Evolutionary conservation across 2,888 invertebrate genomes (phyloP).

Genomic region (Phortica magna): DNA sequence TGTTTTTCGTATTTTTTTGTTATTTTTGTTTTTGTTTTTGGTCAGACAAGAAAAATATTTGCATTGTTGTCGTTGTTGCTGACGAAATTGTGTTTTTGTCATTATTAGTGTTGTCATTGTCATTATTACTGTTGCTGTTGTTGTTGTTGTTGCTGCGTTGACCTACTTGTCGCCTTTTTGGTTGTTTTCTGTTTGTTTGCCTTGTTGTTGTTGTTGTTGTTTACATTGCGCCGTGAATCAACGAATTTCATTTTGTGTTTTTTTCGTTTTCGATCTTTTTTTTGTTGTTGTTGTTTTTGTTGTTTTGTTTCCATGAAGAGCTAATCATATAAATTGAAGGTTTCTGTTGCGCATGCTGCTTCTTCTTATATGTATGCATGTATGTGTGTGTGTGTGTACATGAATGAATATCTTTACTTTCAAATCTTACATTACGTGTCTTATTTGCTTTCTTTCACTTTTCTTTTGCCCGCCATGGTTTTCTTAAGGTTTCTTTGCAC

Average conservation of each 20-base stretch:
- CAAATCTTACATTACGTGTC: conserved; percentile 24
- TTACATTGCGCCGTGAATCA: conserved; percentile 11
- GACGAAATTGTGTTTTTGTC: conserved; percentile 17
- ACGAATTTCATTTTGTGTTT: neutral
- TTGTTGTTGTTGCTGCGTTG: conserved; percentile 21
- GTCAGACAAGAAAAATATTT: neutral
- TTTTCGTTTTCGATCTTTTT: neutral
- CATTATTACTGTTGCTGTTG: conserved; percentile 25
- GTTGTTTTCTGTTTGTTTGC: neutral
- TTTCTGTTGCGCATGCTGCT: conserved; percentile 10
- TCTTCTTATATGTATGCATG: neutral
- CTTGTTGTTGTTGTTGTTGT: conserved; percentile 22
- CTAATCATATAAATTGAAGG: conserved; percentile 4
- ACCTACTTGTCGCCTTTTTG: conserved; percentile 25
- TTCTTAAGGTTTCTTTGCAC: neutral
- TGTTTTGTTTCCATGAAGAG: neutral
- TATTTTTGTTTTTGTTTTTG: neutral
- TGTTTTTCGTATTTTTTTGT: conserved; percentile 15
- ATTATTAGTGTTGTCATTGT: conserved; percentile 16
- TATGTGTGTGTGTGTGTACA: neutral
- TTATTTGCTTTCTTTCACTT: neutral
- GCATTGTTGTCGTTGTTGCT: conserved; percentile 6
- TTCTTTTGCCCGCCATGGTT: neutral
- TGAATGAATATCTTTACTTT: conserved; percentile 29
- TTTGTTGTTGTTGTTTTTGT: conserved; percentile 12